Evolutionary conservation across 2,797 vertebrate species (phyloP).

Genomic region (Mionectes olivaceus): DNA sequence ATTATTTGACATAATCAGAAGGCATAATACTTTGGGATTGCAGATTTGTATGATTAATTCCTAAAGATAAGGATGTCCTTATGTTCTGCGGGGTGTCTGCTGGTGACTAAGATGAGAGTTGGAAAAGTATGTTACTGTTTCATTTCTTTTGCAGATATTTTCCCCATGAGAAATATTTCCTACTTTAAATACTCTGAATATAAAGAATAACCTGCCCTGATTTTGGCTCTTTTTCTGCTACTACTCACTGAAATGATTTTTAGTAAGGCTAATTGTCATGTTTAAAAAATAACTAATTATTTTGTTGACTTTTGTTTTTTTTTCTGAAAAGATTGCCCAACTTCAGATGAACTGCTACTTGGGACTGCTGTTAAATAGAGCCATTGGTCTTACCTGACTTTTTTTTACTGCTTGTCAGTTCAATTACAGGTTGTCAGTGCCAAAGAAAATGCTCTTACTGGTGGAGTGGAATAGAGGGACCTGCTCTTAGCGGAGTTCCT

Average conservation of each 20-base stretch:
- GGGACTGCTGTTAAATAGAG: not conserved
- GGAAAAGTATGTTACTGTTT: not conserved
- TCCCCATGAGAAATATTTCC: not conserved
- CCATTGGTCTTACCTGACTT: not conserved
- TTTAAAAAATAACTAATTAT: not conserved
- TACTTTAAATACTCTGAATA: not conserved
- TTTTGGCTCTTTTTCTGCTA: not conserved
- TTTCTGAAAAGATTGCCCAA: not conserved
- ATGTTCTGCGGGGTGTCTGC: not conserved
- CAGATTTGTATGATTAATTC: not conserved
- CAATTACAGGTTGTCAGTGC: not conserved
- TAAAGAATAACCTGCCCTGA: not conserved
- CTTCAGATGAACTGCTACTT: not conserved
- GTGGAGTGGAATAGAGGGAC: not conserved
- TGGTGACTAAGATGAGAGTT: not conserved
- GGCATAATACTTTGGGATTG: not conserved
- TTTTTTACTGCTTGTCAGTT: not conserved
- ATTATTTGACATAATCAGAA: not conserved
- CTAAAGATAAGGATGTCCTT: not conserved
- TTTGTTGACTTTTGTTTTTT: not conserved
- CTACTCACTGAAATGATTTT: not conserved
- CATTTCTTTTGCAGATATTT: not conserved
- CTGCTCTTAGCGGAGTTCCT: not conserved
- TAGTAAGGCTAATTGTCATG: not conserved
- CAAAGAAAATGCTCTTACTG: not conserved